Base-by-base conservation (phyloP, 2,888 invertebrate species). In the Macrosoma leucophasiata region DNA sequence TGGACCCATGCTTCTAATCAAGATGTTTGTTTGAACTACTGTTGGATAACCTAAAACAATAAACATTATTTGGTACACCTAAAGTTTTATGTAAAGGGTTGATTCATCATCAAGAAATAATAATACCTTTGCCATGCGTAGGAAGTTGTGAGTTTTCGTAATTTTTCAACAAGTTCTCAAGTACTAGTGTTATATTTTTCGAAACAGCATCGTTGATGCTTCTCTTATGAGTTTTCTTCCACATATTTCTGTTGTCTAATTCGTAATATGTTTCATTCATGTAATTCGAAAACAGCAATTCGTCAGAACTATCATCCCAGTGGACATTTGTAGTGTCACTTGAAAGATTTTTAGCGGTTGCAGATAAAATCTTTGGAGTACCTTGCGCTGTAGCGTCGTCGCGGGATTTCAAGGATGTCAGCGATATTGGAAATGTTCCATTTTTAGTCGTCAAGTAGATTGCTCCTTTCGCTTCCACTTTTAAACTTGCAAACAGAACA, bases 1-100 rank as follows among this genome's bases (percentile, higher is more conserved):
- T 0, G 95, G 95, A 0, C 95, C 95, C 95, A 96, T 95, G 62
- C 95, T 95, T 50, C 95, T 86, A 50, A 96, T 95, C 31, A 95
- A 75, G 58, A 96, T 94, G 64, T 95, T 96, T 0, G 95, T 95
- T 61, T 91, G 88, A 10, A 96, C 93, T 9, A 93, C 87, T 0
- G 95, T 95, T 1, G 95, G 94, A 39, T 88, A 85, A 22, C 93
- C 94, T 95, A 73, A 23, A 84, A 78, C 48, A n/a, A n/a, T n/a
- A n/a, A n/a, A n/a, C n/a, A n/a, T n/a, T n/a, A n/a, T n/a, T n/a
- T n/a, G n/a, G n/a, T n/a, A n/a, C n/a, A n/a, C n/a, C n/a, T n/a
- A n/a, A n/a, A n/a, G n/a, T n/a, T n/a, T n/a, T n/a, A n/a, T n/a
- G n/a, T n/a, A n/a, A n/a, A n/a, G n/a, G n/a, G n/a, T n/a, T n/a